These are phyloP conservation scores for Rhyacophila evoluta DNA, from an alignment of 2,888 invertebrate species.

Conservation along the genomic window DNA sequence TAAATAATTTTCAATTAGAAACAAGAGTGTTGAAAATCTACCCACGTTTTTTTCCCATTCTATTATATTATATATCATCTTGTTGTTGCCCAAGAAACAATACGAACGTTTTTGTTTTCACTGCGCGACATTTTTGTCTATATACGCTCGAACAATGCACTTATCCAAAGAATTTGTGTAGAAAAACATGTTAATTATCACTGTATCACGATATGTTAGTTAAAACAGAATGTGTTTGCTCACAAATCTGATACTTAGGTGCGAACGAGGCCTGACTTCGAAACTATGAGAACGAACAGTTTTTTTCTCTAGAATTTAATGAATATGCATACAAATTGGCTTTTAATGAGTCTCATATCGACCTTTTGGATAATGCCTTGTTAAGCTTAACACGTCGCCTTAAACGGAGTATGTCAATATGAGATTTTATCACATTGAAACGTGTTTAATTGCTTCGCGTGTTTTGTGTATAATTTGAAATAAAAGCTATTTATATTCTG, in stretches of 20 bases:
- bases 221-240: neutral
- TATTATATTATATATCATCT: no score
- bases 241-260: neutral
- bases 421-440: neutral
- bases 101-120: neutral
- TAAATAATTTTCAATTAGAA: no score
- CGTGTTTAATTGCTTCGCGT: neutral
- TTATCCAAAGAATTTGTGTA: neutral
- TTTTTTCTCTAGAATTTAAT: neutral
- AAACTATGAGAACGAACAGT: neutral
- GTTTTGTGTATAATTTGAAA: neutral
- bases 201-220: constrained; percentile 8
- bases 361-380: neutral
- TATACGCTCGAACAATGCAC: neutral
- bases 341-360: constrained; percentile 7
- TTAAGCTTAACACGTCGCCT: constrained; percentile 7
- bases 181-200: constrained; percentile 3
- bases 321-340: constrained; percentile 17
- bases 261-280: neutral
- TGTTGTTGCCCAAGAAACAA: neutral
- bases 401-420: neutral
- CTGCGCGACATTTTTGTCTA: neutral
- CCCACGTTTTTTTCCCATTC: neutral
- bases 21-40: no score
- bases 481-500: neutral